Evolutionary conservation across 2,113 vertebrate species (phyloP), one percentile per base, ranked within the genome.

Genomic region (Actinemys pallida): DNA sequence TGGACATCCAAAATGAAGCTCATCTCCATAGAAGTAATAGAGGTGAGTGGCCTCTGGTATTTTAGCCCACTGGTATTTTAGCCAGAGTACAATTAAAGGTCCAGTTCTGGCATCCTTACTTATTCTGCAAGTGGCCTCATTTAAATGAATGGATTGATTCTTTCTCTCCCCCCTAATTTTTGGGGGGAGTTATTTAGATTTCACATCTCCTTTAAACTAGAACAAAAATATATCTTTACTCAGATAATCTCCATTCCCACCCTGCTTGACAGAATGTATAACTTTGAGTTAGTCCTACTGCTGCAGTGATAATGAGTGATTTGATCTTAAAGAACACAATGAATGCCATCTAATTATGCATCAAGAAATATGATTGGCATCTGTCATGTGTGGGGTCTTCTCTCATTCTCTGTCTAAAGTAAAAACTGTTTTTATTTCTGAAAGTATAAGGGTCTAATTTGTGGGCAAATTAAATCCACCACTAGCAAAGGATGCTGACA

Each of bases 391-490:
- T 29, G 45, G 6, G 27, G 11, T 25, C 17, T 84, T 91, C 88
- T 80, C n/a, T 62, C 45, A 3, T 80, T 84, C 75, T 39, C 75
- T 8, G 1, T 52, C 16, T 86, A 50, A 5, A 76, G 22, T 12
- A 88, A 84, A 76, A 75, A 75, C n/a, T 24, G n/a, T 10, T 93
- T 81, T 90, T 72, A 56, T 10, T 95, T 83, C 69, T n/a, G 72
- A 72, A 24, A 78, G 88, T 14, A 69, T 19, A 87, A 76, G 22
- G 45, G 20, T 39, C 69, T 72, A 72, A 72, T 76, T 56, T 90
- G 92, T 93, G 95, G 88, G 93, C 95, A 90, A 92, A 93, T 29
- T 54, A 88, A 84, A 83, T 92, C 93, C 81, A 91, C 83, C 81
- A 82, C 83, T 95, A 39, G 81, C 79, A 45, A 6, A 52, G 31